These are phyloP conservation scores for Sturnira hondurensis DNA, from an alignment of 2,113 vertebrate species.

Conservation along the genomic window DNA sequence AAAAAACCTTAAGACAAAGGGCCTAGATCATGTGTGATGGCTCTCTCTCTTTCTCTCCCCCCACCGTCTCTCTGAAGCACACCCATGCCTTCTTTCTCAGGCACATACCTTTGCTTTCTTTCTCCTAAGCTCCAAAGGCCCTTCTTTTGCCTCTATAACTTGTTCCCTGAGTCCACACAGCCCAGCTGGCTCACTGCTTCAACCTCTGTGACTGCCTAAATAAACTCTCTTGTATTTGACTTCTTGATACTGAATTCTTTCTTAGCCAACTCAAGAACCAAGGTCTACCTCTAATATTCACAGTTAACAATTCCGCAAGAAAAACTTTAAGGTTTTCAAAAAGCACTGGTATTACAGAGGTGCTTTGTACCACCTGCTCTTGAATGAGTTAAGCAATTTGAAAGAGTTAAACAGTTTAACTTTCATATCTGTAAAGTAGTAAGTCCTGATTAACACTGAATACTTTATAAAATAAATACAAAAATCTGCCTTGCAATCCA, in stretches of 20 bases:
- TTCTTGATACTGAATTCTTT: not conserved
- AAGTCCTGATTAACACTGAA: not conserved
- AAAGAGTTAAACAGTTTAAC: constrained; percentile 46
- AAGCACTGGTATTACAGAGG: not conserved
- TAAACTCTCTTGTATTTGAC: not conserved
- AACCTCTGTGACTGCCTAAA: not conserved
- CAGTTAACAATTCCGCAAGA: not conserved
- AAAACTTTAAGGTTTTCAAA: not conserved
- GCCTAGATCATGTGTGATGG: not conserved
- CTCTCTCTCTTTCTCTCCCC: not conserved
- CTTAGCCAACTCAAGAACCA: not conserved
- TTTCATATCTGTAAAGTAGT: not conserved
- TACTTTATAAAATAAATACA: constrained; percentile 9
- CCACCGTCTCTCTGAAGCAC: not conserved
- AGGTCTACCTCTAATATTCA: not conserved
- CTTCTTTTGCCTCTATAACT: not conserved
- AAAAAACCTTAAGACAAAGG: not conserved
- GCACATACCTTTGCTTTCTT: not conserved
- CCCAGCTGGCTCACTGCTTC: not conserved
- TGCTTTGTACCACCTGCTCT: not conserved
- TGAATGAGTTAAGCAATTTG: not conserved
- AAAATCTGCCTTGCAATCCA: not conserved
- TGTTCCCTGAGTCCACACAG: not conserved
- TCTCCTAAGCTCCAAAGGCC: not conserved
- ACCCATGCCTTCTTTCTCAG: not conserved